These are phyloP conservation scores for Pontoporia blainvillei DNA, from an alignment of 2,113 vertebrate genomes.

Conservation along the genomic window DNA sequence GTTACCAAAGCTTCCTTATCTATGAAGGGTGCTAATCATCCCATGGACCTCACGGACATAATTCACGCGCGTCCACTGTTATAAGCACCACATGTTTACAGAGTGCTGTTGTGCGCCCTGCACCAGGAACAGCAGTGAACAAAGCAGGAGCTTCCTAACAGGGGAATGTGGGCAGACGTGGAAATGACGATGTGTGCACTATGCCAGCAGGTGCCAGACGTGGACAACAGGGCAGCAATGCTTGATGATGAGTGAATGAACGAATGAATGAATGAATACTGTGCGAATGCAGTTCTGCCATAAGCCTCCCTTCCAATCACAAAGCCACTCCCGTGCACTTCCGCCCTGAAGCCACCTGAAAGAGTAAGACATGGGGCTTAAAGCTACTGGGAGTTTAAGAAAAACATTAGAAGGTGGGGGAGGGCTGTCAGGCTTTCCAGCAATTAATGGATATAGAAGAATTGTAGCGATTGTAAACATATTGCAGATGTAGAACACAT, in stretches of 20 bases:
- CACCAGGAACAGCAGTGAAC: not conserved
- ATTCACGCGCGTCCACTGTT: fast-evolving
- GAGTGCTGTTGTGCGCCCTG: not conserved
- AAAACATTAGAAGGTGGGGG: not conserved
- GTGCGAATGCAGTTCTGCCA: fast-evolving
- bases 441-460: not conserved
- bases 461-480: not conserved
- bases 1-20: not conserved
- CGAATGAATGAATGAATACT: not conserved
- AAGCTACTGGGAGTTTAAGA: not conserved
- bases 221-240: fast-evolving
- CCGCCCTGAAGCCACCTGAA: not conserved
- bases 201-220: not conserved
- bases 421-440: not conserved
- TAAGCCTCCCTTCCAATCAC: not conserved
- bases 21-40: not conserved
- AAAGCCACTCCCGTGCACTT: not conserved
- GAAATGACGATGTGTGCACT: fast-evolving
- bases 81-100: not conserved
- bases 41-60: fast-evolving
- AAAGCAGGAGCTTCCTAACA: not conserved
- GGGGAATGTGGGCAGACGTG: not conserved
- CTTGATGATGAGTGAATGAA: no score
- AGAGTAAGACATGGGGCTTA: not conserved
- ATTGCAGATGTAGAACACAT: not conserved